These are phyloP conservation scores for Syrmaticus mikado DNA, from an alignment of 2,113 vertebrate species.

Conservation along the genomic window DNA sequence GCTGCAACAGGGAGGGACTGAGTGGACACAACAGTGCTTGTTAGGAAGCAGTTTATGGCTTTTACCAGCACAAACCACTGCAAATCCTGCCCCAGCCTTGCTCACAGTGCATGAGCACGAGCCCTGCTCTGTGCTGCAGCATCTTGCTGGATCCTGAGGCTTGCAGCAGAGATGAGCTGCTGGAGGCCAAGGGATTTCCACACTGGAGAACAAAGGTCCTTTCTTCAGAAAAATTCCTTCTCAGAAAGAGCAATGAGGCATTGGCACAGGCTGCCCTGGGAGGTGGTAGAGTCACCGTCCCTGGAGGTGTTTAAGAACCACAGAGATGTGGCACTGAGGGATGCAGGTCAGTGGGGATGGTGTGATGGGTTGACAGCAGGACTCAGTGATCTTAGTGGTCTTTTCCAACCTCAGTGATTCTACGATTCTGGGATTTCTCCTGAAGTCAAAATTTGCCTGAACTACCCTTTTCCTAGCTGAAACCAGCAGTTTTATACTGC, in stretches of 20 bases:
- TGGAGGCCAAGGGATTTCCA: not conserved
- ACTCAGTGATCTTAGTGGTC: too few relatives aligned
- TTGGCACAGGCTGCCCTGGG: too few relatives aligned
- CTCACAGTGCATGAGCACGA: not conserved
- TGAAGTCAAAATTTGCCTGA: not conserved
- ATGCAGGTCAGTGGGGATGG: too few relatives aligned
- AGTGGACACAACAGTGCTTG: not conserved
- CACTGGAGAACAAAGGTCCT: not conserved
- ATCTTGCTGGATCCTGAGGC: not conserved
- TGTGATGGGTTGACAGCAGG: too few relatives aligned
- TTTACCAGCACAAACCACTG: not conserved
- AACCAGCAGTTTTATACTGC: not conserved
- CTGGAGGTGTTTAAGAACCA: too few relatives aligned
- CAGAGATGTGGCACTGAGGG: too few relatives aligned
- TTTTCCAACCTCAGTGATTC: too few relatives aligned
- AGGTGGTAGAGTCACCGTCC: too few relatives aligned
- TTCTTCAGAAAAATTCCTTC: not conserved
- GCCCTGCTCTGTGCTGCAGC: fast-evolving
- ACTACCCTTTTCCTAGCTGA: not conserved
- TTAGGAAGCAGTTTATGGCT: not conserved
- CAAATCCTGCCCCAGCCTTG: not conserved
- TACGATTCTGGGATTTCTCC: not conserved
- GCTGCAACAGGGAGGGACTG: not conserved
- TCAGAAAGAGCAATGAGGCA: too few relatives aligned
- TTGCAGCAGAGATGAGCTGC: not conserved